Conservation (phyloP, 2,797 vertebrate species). For the Enteromius viviparus region DNA sequence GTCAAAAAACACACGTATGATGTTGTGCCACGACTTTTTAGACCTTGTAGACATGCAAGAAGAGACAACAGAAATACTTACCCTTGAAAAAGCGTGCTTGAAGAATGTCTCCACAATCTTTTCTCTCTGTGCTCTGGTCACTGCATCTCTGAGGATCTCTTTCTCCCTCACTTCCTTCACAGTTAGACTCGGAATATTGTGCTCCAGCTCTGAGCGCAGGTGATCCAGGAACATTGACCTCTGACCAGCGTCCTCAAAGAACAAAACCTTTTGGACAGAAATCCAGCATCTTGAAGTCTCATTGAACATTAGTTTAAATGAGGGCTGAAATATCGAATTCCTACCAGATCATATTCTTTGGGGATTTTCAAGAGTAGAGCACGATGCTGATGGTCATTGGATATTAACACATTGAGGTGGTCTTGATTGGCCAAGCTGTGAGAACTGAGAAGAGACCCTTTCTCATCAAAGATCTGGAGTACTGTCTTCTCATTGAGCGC, state of each 20-base stretch:
- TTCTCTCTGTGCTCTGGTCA: slow-evolving; percentile 87
- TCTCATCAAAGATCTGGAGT: slow-evolving; percentile 81
- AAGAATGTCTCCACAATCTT: slow-evolving; percentile 93
- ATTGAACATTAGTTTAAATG: not conserved
- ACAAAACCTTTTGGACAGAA: slow-evolving; percentile 82
- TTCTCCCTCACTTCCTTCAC: slow-evolving; percentile 80
- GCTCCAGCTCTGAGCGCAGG: slow-evolving; percentile 68
- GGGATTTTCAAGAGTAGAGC: slow-evolving; percentile 87
- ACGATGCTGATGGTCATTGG: slow-evolving; percentile 79
- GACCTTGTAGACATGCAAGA: not conserved
- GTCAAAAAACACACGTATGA: slow-evolving; percentile 14
- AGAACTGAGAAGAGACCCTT: slow-evolving; percentile 75
- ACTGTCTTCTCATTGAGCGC: slow-evolving; percentile 78
- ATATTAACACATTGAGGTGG: slow-evolving; percentile 79
- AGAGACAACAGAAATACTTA: slow-evolving; percentile 58
- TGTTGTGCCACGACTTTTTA: not conserved
- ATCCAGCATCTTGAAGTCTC: not conserved
- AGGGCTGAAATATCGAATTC: slow-evolving; percentile 31
- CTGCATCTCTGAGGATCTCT: slow-evolving; percentile 82
- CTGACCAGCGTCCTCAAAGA: slow-evolving; percentile 82
- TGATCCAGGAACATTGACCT: slow-evolving; percentile 76
- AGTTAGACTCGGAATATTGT: slow-evolving; percentile 63
- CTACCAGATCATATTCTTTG: slow-evolving; percentile 93
- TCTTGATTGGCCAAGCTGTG: slow-evolving; percentile 77
- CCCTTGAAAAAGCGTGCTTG: slow-evolving; percentile 91